Conservation (phyloP, 1,140 invertebrate species). For the Melipona quadrifasciata region DNA sequence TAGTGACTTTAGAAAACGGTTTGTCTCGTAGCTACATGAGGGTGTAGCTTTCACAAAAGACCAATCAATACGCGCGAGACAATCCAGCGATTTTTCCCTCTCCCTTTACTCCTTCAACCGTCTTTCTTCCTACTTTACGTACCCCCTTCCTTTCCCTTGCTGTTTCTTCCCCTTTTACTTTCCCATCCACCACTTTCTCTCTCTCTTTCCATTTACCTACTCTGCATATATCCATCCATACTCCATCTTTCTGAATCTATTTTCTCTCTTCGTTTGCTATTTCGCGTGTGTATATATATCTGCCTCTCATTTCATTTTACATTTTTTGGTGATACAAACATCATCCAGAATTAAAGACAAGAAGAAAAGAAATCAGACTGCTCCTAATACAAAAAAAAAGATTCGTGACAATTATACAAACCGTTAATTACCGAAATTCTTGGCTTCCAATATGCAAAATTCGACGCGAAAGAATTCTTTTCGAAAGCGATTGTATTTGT, state of each 20-base stretch:
- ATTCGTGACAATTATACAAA: neutral
- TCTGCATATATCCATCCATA: neutral
- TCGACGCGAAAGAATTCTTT: neutral
- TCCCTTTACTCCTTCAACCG: conserved; percentile 27
- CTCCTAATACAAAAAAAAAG: neutral
- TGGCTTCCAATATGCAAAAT: no score
- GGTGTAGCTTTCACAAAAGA: conserved; percentile 75
- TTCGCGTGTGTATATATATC: neutral
- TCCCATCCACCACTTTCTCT: conserved; percentile 10
- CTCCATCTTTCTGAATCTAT: conserved; percentile 5
- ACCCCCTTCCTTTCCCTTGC: conserved; percentile 3
- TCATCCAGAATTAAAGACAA: neutral
- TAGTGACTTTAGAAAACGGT: conserved; percentile 52
- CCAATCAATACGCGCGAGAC: conserved; percentile 80
- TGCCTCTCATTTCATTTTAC: conserved; percentile 31
- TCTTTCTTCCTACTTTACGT: conserved; percentile 22
- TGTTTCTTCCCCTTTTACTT: neutral
- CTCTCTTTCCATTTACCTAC: conserved; percentile 27
- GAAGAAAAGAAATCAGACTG: neutral
- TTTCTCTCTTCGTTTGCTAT: neutral
- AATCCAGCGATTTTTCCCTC: conserved; percentile 75
- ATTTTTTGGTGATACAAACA: conserved; percentile 18
- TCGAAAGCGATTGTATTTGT: neutral
- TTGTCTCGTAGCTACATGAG: conserved; percentile 60
- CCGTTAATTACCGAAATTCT: neutral